Percentiles rank a stretch among this genome's conserved stretches.
Evolutionary conservation across 2,113 vertebrate species (phyloP).

Genomic region (Centropus bengalensis): DNA sequence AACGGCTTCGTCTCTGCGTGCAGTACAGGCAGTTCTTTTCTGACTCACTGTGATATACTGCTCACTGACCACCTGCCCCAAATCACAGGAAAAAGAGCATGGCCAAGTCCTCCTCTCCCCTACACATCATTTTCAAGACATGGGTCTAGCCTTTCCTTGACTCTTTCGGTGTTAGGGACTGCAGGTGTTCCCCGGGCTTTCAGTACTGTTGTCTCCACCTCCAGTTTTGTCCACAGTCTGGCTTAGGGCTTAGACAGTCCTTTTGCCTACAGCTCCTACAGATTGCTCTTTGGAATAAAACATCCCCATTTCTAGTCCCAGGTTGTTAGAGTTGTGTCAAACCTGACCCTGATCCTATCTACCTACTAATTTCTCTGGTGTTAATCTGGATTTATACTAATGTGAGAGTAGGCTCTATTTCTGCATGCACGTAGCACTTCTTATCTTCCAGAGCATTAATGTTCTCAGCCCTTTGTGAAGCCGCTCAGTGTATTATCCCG

Average conservation of each 20-base stretch:
- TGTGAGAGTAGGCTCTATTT: not conserved
- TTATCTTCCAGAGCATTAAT: not conserved
- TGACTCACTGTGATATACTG: slow-evolving; percentile 9
- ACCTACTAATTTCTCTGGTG: not conserved
- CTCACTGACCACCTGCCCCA: not conserved
- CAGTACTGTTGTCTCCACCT: not conserved
- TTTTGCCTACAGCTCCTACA: not conserved
- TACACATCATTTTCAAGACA: not conserved
- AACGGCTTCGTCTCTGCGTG: not conserved
- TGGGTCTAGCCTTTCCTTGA: not conserved
- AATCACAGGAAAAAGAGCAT: not conserved
- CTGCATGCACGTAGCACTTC: not conserved
- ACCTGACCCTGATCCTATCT: not conserved
- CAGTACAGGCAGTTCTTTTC: slow-evolving; percentile 28
- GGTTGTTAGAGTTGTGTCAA: not conserved
- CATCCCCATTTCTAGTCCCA: not conserved
- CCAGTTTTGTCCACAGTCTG: not conserved
- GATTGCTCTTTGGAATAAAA: not conserved
- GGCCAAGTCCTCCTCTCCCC: not conserved
- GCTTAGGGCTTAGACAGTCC: not conserved
- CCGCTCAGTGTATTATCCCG: not conserved
- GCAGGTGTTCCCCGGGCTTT: not conserved
- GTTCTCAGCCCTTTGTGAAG: slow-evolving; percentile 11
- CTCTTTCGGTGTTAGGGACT: not conserved
- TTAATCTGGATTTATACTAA: not conserved